phyloP scores from a whole-genome alignment of 1,140 invertebrate species.

The Zaprionus vittiger region DNA sequence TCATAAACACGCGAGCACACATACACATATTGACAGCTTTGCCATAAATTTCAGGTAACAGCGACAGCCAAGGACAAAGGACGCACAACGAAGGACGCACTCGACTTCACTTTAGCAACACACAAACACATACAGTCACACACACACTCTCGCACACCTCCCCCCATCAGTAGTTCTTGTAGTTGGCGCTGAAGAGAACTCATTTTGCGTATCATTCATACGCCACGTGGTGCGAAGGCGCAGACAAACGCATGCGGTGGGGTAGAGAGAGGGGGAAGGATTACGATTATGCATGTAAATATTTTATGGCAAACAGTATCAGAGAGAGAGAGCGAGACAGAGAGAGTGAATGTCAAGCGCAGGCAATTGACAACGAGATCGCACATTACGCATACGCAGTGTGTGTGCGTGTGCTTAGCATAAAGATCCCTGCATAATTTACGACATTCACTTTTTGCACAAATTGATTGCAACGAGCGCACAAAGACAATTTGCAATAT shows the following conservation, averaged over 20 bases:
- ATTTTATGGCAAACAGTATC: constrained; percentile 2
- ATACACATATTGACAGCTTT: constrained; percentile 65
- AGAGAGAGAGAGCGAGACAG: background rate
- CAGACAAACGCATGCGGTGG: background rate
- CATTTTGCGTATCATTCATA: constrained; percentile 55
- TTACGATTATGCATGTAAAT: constrained; percentile 37
- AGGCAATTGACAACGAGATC: background rate
- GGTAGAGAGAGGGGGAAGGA: background rate
- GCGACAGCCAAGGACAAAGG: constrained; percentile 13
- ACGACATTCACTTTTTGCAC: background rate
- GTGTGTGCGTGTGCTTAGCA: background rate
- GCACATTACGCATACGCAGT: background rate
- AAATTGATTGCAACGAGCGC: no score
- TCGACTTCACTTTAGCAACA: background rate
- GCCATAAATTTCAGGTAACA: constrained; percentile 73
- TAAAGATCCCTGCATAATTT: constrained; percentile 21
- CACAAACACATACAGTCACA: background rate
- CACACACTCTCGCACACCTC: constrained; percentile 9
- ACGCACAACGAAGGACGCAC: background rate
- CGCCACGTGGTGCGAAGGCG: constrained; percentile 32
- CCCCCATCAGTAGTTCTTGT: background rate
- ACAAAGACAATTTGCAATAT: background rate
- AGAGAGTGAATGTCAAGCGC: background rate
- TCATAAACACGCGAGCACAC: constrained; percentile 15
- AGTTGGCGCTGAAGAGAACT: constrained; percentile 9